Evolutionary conservation across 2,888 invertebrate genomes (phyloP).

Genomic region (Cantharis rufa): DNA sequence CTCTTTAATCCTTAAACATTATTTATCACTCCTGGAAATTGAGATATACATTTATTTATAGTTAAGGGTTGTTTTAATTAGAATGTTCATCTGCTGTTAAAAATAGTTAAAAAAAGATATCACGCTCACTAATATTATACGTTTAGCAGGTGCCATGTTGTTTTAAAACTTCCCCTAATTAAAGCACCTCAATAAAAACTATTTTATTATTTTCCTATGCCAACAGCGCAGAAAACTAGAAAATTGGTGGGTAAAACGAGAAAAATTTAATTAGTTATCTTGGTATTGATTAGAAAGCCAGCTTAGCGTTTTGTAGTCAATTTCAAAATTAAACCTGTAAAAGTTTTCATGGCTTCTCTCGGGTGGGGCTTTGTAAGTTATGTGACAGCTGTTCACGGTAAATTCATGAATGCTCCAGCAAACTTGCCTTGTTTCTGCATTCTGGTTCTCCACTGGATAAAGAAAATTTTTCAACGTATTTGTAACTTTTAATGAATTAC

Average conservation of each 20-base stretch:
- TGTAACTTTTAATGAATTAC: constrained; percentile 16
- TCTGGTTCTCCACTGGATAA: constrained; percentile 9
- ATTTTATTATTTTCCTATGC: not conserved
- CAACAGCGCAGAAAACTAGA: not conserved
- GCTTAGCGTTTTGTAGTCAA: not conserved
- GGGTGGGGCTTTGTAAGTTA: constrained; percentile 45
- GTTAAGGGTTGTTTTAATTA: not conserved
- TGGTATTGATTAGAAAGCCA: not conserved
- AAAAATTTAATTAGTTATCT: not conserved
- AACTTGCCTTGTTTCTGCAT: constrained; percentile 16
- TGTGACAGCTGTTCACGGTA: constrained; percentile 47
- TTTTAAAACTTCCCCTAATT: not conserved
- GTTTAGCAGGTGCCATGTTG: not conserved
- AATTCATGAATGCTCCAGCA: constrained; percentile 37
- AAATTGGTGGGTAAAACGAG: not conserved
- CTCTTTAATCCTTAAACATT: no score
- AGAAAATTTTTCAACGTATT: constrained; percentile 14
- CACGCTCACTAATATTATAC: not conserved
- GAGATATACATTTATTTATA: not conserved
- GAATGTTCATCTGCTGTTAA: not conserved
- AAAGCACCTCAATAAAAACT: not conserved
- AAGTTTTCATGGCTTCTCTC: constrained; percentile 25
- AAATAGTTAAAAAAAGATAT: not conserved
- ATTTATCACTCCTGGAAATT: not conserved
- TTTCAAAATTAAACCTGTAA: constrained; percentile 23